Percentiles rank a stretch among this genome's conserved stretches.
Conservation (phyloP, 2,797 vertebrate genomes). For the Anas georgica region DNA sequence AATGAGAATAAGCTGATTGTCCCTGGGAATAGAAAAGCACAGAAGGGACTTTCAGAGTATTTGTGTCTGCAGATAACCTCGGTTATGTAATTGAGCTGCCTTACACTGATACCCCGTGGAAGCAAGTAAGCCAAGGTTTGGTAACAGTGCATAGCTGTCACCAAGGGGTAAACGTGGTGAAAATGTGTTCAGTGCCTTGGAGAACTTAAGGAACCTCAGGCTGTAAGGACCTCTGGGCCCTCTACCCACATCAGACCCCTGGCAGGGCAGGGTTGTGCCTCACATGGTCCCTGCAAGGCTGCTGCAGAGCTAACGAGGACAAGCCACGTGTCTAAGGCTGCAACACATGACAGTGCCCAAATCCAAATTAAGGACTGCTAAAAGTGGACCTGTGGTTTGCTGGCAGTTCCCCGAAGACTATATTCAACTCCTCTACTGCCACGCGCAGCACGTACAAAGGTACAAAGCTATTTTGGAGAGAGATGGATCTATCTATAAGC, state of each 20-base stretch:
- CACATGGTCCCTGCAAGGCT: rapidly evolving
- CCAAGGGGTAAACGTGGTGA: neutral
- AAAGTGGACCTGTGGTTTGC: neutral
- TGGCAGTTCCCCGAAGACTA: neutral
- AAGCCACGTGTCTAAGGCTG: neutral
- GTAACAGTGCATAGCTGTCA: neutral
- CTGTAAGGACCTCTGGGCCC: neutral
- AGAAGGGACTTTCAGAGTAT: constrained; percentile 15
- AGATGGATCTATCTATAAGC: neutral
- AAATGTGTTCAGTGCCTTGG: neutral
- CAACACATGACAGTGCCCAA: neutral
- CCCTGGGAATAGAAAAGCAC: constrained; percentile 42
- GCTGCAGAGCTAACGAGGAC: rapidly evolving
- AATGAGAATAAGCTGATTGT: constrained; percentile 54
- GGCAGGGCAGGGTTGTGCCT: neutral
- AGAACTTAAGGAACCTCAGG: neutral
- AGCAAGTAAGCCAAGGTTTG: neutral
- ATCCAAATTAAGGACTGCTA: neutral
- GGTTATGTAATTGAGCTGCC: constrained; percentile 38
- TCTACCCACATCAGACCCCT: neutral
- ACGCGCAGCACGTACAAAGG: neutral
- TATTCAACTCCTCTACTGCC: neutral
- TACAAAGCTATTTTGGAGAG: neutral
- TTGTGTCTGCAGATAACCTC: constrained; percentile 30
- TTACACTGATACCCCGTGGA: neutral